Evolutionary conservation across 2,888 invertebrate species (phyloP).

Genomic region (Torymus aiolomorphi): DNA sequence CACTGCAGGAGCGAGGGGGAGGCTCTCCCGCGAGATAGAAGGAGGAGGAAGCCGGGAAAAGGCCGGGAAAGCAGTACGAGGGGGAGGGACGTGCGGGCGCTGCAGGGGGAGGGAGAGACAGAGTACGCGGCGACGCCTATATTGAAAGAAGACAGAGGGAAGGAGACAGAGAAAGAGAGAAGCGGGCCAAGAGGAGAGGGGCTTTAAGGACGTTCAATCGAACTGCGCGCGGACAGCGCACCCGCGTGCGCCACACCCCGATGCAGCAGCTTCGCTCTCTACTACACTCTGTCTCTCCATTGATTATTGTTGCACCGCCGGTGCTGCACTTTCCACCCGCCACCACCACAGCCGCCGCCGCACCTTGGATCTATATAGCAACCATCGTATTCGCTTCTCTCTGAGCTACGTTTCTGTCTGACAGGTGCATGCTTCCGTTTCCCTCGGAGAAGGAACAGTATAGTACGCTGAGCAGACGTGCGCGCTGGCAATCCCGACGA

Average conservation of each 20-base stretch:
- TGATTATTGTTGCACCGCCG: constrained; percentile 72
- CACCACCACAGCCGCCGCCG: constrained; percentile 56
- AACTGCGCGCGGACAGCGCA: constrained; percentile 71
- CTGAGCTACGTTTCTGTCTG: constrained; percentile 1
- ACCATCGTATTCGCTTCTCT: constrained; percentile 1
- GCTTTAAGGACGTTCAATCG: constrained; percentile 60
- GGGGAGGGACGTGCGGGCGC: background rate
- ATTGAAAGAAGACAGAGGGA: constrained; percentile 37
- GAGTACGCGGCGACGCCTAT: constrained; percentile 31
- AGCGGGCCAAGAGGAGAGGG: constrained; percentile 34
- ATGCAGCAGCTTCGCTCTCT: constrained; percentile 67
- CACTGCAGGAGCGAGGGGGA: too few species aligned
- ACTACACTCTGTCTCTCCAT: constrained; percentile 63
- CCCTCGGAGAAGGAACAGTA: constrained; percentile 32
- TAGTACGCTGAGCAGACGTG: background rate
- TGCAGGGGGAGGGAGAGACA: background rate
- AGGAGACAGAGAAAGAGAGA: constrained; percentile 50
- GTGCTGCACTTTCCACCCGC: constrained; percentile 64
- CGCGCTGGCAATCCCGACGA: constrained; percentile 1
- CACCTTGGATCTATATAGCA: background rate
- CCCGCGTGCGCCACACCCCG: constrained; percentile 73
- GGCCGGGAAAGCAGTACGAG: too few species aligned
- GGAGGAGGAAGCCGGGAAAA: constrained; percentile 32
- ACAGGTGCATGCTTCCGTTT: constrained; percentile 52
- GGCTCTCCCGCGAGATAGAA: constrained; percentile 3